Evolutionary conservation across 1,140 invertebrate genomes (phyloP).

Genomic region (Drosophila orosa): DNA sequence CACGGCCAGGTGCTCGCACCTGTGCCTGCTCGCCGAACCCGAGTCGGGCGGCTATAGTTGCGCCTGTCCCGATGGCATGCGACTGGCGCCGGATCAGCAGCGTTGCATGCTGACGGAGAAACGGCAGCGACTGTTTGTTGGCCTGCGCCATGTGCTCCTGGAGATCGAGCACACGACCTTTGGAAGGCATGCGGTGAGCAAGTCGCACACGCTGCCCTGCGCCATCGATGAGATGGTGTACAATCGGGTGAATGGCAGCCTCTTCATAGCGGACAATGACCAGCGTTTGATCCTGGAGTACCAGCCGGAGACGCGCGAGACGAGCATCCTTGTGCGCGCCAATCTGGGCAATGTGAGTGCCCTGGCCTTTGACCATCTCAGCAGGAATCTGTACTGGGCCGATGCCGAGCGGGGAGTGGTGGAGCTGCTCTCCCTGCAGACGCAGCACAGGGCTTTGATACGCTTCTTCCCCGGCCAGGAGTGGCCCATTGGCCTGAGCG

Average conservation of each 20-base stretch:
- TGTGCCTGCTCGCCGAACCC: conserved; percentile 90
- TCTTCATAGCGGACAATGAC: conserved; percentile 86
- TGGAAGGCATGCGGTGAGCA: conserved; percentile 83
- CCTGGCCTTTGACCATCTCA: conserved; percentile 88
- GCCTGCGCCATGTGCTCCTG: conserved; percentile 78
- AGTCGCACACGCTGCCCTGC: conserved; percentile 77
- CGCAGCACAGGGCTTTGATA: conserved; percentile 85
- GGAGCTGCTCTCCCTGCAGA: conserved; percentile 86
- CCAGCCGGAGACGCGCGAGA: conserved; percentile 80
- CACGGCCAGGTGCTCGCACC: conserved; percentile 88
- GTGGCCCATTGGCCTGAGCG: conserved; percentile 86
- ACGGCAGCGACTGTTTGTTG: conserved; percentile 84
- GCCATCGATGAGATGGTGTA: conserved; percentile 84
- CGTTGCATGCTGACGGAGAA: conserved; percentile 85
- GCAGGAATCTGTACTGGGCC: conserved; percentile 88
- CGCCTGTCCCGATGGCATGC: conserved; percentile 91
- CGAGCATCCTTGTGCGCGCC: conserved; percentile 77
- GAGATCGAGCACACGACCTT: conserved; percentile 85
- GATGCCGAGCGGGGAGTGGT: conserved; percentile 86
- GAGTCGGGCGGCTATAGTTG: conserved; percentile 87
- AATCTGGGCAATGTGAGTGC: conserved; percentile 86
- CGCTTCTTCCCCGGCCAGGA: conserved; percentile 85
- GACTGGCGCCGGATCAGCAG: conserved; percentile 85
- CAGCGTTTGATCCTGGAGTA: conserved; percentile 83
- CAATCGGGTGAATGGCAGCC: conserved; percentile 83